phyloP scores from a whole-genome alignment of 2,888 invertebrate species.

The Caprella mutica region DNA sequence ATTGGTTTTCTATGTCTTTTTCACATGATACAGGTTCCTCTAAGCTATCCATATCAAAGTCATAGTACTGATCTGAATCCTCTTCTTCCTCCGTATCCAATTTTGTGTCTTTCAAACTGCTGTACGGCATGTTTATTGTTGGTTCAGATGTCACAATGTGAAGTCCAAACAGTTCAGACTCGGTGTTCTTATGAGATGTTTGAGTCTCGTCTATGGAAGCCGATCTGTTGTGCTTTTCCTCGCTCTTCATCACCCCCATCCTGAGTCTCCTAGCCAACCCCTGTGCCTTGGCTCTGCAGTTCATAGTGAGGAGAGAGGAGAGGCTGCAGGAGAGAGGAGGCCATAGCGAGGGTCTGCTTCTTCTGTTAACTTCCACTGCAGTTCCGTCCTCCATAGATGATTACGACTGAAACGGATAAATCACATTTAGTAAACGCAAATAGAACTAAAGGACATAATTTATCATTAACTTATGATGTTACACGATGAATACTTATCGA shows the following conservation, averaged over 20 bases:
- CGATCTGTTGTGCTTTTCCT: neutral
- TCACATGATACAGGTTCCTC: constrained; percentile 15
- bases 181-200: constrained; percentile 2
- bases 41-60: constrained; percentile 28
- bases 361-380: too few relatives aligned
- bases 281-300: constrained; percentile 31
- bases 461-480: too few relatives aligned
- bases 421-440: too few relatives aligned
- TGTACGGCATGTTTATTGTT: constrained; percentile 13
- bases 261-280: constrained; percentile 22
- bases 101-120: neutral
- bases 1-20: constrained; percentile 7
- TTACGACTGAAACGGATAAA: too few relatives aligned
- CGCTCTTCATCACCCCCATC: neutral
- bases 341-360: neutral
- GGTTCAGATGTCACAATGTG: constrained; percentile 33
- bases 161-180: constrained; percentile 8
- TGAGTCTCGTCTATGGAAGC: neutral
- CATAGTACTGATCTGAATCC: constrained; percentile 29
- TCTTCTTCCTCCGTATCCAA: constrained; percentile 7
- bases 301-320: constrained; percentile 31
- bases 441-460: too few relatives aligned
- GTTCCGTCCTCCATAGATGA: too few relatives aligned
- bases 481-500: too few relatives aligned
- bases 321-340: constrained; percentile 30